A percentile compares a stretch with the other conserved stretches of the same genome.
Evolutionary conservation across 1,140 invertebrate genomes (phyloP).

Genomic region (Eubasilissa regina): DNA sequence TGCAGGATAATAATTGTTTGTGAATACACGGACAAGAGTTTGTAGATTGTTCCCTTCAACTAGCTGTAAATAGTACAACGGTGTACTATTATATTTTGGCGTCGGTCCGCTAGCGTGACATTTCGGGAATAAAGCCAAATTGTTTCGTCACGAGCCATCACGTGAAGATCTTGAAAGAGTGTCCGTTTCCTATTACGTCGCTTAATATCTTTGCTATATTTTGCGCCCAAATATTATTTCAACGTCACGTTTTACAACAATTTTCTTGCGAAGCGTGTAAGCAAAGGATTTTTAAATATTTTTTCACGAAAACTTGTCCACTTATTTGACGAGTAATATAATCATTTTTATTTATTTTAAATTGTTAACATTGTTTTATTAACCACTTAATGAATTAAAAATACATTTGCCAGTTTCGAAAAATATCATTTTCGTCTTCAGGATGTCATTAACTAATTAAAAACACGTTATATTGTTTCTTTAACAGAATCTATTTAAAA

Average conservation of each 20-base stretch:
- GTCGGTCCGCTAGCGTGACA: background rate
- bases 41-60: slow-evolving; percentile 2
- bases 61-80: slow-evolving; percentile 15
- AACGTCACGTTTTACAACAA: background rate
- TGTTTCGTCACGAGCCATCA: slow-evolving; percentile 21
- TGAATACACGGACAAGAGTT: background rate
- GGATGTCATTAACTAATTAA: too few species aligned
- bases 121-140: slow-evolving; percentile 27
- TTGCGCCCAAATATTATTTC: background rate
- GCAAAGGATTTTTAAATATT: background rate
- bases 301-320: background rate
- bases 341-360: too few species aligned
- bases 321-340: too few species aligned
- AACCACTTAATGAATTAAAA: too few species aligned
- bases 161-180: slow-evolving; percentile 14
- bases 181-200: slow-evolving; percentile 36
- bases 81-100: slow-evolving; percentile 30
- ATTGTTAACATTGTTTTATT: too few species aligned
- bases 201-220: slow-evolving; percentile 9
- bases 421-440: too few species aligned
- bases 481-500: too few species aligned
- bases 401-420: too few species aligned
- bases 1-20: background rate
- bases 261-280: slow-evolving; percentile 1
- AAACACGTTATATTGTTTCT: too few species aligned